These are phyloP conservation scores for Poecilobothrus nobilitatus DNA, from an alignment of 2,888 invertebrate species.

Conservation along the genomic window DNA sequence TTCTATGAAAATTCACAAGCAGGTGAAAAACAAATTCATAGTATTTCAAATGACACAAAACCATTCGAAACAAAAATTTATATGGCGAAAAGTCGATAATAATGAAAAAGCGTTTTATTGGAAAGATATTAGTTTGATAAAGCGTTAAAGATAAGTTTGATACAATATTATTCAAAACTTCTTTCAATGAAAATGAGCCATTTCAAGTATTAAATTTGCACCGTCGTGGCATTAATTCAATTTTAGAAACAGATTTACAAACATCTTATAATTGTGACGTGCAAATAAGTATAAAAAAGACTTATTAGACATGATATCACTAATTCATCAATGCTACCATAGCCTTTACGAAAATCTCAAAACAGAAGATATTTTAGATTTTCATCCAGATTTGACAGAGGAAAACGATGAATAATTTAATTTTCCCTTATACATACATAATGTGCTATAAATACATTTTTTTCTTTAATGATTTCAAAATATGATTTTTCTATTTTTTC, in stretches of 20 bases:
- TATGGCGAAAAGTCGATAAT: neutral
- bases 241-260: too few species aligned
- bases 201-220: constrained; percentile 7
- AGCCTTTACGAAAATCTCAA: constrained; percentile 5
- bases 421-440: too few species aligned
- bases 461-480: too few species aligned
- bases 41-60: neutral
- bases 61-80: neutral
- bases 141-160: constrained; percentile 7
- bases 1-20: neutral
- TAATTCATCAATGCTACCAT: constrained; percentile 7
- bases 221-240: neutral
- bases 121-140: neutral
- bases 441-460: too few species aligned
- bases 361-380: neutral
- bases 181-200: constrained; percentile 4
- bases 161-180: constrained; percentile 7
- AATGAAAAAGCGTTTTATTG: neutral
- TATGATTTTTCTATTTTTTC: too few species aligned
- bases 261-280: too few species aligned
- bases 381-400: constrained; percentile 12
- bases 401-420: neutral
- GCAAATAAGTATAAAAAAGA: neutral
- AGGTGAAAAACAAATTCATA: neutral
- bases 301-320: constrained; percentile 1